Evolutionary conservation across 2,797 vertebrate species (phyloP), one percentile per base, ranked within the genome.

Genomic region (Phataginus tetradactyla): DNA sequence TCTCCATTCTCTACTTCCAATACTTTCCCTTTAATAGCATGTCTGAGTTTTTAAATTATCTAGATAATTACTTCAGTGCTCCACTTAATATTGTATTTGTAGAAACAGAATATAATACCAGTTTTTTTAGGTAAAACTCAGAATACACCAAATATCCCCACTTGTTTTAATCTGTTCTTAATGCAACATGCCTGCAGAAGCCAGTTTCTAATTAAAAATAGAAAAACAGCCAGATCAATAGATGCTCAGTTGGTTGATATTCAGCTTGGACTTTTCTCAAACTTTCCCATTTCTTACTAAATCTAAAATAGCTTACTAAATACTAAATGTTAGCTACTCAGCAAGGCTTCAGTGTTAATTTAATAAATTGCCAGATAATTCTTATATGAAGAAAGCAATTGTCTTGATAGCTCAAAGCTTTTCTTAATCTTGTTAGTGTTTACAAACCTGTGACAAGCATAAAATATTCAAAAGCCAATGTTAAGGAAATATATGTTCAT

Each of bases 141-240:
- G 74, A 94, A 88, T 94, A 97, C 5, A 97, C 81, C 88, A 34
- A 78, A 91, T 90, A 39, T 89, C 8, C 14, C 27, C 45, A 34
- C 91, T 98, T 93, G n/a, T 95, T 78, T 77, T 95, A 74, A 95
- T 95, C 68, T 61, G 17, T 91, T 97, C 66, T 66, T 97, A 95
- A 97, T 97, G 79, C 84, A 95, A 98, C 98, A 97, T 96, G 90
- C 90, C 77, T 75, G 14, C 37, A 97, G 95, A 98, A 98, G 96
- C 97, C 93, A 96, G 95, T 98, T 98, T 98, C 96, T 98, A 98
- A 98, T 98, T 98, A 97, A 95, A 96, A 95, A 72, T 89, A 94
- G 94, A 94, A 97, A 98, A 98, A 79, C 69, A 98, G 29, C 49
- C 87, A 87, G 66, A 93, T 97, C 51, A 9, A 97, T 97, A 95